Evolutionary conservation across 35 echinoderm and acorn worm genomes (phyloP).

Genomic region (Apostichopus japonicus): DNA sequence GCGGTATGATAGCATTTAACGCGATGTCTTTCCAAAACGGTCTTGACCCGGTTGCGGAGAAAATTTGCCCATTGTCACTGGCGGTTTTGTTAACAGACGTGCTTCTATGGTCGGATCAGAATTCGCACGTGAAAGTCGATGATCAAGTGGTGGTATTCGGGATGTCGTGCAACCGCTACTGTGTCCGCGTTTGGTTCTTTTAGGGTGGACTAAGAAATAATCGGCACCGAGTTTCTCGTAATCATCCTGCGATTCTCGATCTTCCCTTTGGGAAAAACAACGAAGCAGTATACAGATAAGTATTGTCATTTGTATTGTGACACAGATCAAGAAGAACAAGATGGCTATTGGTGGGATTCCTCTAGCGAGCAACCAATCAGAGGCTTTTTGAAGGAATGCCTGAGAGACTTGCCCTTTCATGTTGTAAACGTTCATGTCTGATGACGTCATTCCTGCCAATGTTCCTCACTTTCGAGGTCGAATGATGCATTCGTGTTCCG

Average conservation of each 20-base stretch:
- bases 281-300: neutral
- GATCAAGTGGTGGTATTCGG: neutral
- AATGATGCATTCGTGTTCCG: no score
- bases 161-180: neutral
- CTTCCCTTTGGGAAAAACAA: neutral
- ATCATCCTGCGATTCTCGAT: neutral
- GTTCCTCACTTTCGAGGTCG: neutral
- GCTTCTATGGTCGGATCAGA: neutral
- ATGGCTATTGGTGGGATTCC: constrained; percentile 16
- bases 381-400: neutral
- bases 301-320: constrained; percentile 1
- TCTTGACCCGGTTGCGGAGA: constrained; percentile 20
- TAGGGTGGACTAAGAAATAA: constrained; percentile 18
- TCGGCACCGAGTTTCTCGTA: constrained; percentile 45
- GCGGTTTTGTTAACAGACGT: neutral
- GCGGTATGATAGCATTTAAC: neutral
- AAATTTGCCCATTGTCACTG: neutral
- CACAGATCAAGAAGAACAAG: neutral
- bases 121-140: neutral
- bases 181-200: neutral
- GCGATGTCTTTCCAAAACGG: neutral
- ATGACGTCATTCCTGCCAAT: neutral
- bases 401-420: neutral
- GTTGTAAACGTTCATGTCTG: neutral
- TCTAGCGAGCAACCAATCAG: constrained; percentile 26